Evolutionary conservation across 53 echinoderm and acorn worm genomes (phyloP), one percentile per base, ranked within the genome.

Genomic region (Echinometra lucunter): DNA sequence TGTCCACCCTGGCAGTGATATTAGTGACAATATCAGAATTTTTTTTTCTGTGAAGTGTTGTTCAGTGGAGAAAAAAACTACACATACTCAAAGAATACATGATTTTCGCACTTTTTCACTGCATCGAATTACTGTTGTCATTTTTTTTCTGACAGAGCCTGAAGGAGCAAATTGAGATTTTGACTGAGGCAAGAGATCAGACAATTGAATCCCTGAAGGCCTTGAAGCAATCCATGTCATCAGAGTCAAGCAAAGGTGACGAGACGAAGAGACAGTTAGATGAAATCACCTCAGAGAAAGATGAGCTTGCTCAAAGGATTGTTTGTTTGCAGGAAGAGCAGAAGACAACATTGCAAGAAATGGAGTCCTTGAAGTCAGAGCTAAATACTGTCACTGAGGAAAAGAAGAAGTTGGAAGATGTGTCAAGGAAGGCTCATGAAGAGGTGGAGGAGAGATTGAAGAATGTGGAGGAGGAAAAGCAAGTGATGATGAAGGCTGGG

Each of bases 161-260:
- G 37, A 88, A 97, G 90, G 98, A 98, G 67, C 97, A 98, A 87
- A 90, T 97, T 16, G 67, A 92, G 2, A 57, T 98, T 32, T 80
- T 98, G 69, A 97, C 97, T 21, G 97, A 95, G 45, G 98, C 98
- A 17, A 92, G 98, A 90, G 98, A 98, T 88, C 96, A 97, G 83
- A 96, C 97, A 6, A 66, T 98, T 58, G 95, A 96, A 37, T 97
- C 98, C 0, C 94, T 98, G 45, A 97, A 97, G 89, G 88, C 95
- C 28, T 90, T 96, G 88, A 97, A 98, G 88, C 96, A 97, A 42
- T 95, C 95, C 15, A 85, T 92, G 49, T 90, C 63, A 19, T 95
- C 95, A 13, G 95, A 93, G 78, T 87, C 91, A 88, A 85, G 34
- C 34, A 93, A 95, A 57, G 53, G 91, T 19, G 95, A 96, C 17